Conservation (phyloP, 2,888 invertebrate genomes). For the Platycheirus rosarum region DNA sequence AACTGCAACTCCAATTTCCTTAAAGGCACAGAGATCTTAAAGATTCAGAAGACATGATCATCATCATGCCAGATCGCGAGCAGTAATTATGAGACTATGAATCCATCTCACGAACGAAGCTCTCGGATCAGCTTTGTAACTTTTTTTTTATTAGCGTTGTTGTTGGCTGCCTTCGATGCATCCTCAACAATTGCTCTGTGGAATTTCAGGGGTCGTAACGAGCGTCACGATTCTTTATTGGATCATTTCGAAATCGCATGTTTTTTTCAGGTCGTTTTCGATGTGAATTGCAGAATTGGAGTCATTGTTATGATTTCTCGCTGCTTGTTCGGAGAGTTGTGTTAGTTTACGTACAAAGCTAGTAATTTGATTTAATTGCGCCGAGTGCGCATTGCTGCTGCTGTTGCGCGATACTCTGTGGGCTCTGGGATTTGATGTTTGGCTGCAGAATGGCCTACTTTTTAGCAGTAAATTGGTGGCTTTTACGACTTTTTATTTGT, state of each 20-base stretch:
- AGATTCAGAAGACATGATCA: conserved; percentile 55
- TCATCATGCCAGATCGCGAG: conserved; percentile 49
- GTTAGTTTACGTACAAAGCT: conserved; percentile 31
- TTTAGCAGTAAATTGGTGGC: conserved; percentile 50
- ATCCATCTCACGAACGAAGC: conserved; percentile 52
- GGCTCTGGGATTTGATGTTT: conserved; percentile 47
- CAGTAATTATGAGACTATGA: conserved; percentile 59
- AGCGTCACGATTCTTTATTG: conserved; percentile 73
- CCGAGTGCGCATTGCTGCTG: conserved; percentile 19
- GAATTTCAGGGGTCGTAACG: conserved; percentile 72
- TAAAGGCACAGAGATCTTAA: conserved; percentile 53
- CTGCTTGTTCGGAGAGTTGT: conserved; percentile 15
- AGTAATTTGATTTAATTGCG: conserved; percentile 71
- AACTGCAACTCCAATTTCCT: conserved; percentile 32
- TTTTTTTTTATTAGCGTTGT: neutral
- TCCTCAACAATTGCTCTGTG: conserved; percentile 22
- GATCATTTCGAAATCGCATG: conserved; percentile 70
- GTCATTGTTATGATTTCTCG: conserved; percentile 73
- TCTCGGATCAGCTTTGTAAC: neutral
- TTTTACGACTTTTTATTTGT: conserved; percentile 37
- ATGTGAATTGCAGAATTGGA: conserved; percentile 69
- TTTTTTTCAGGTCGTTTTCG: conserved; percentile 52
- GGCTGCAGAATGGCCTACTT: conserved; percentile 62
- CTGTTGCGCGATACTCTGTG: neutral
- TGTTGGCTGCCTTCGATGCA: neutral